These are phyloP conservation scores for Pandemis corylana DNA, from an alignment of 2,888 invertebrate species.

Conservation along the genomic window DNA sequence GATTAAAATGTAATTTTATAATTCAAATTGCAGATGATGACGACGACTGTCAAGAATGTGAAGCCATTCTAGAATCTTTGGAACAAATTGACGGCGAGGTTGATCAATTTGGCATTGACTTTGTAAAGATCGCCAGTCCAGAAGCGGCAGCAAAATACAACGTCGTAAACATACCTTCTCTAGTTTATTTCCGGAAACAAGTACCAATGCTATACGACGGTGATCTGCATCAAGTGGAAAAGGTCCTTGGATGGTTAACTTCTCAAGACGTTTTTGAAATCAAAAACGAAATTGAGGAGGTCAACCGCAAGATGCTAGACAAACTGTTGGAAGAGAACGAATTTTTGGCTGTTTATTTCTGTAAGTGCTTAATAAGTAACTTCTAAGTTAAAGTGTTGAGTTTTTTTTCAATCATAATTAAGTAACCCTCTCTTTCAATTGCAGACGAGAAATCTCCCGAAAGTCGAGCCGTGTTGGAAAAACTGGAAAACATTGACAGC, in stretches of 20 bases:
- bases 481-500: slow-evolving; percentile 96
- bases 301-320: slow-evolving; percentile 98
- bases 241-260: slow-evolving; percentile 94
- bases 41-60: slow-evolving; percentile 95
- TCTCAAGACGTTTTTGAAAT: slow-evolving; percentile 98
- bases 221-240: slow-evolving; percentile 94
- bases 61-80: slow-evolving; percentile 94
- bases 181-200: slow-evolving; percentile 94
- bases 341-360: slow-evolving; percentile 97
- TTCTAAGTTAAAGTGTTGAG: too few relatives aligned
- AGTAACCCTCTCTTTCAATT: slow-evolving; percentile 46
- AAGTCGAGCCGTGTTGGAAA: slow-evolving; percentile 92
- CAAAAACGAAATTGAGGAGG: slow-evolving; percentile 98
- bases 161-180: slow-evolving; percentile 92
- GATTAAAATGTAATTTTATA: background rate
- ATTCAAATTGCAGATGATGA: slow-evolving; percentile 86
- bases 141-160: slow-evolving; percentile 93
- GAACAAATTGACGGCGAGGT: slow-evolving; percentile 98
- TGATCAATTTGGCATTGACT: slow-evolving; percentile 96
- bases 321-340: slow-evolving; percentile 97
- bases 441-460: slow-evolving; percentile 93
- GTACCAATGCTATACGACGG: slow-evolving; percentile 95
- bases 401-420: too few relatives aligned
- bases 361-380: slow-evolving; percentile 85
- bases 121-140: slow-evolving; percentile 94